A percentile compares a stretch with the other conserved stretches of the same genome.
phyloP scores from a whole-genome alignment of 53 echinoderm and acorn worm genomes.

The Luidia sarsii region DNA sequence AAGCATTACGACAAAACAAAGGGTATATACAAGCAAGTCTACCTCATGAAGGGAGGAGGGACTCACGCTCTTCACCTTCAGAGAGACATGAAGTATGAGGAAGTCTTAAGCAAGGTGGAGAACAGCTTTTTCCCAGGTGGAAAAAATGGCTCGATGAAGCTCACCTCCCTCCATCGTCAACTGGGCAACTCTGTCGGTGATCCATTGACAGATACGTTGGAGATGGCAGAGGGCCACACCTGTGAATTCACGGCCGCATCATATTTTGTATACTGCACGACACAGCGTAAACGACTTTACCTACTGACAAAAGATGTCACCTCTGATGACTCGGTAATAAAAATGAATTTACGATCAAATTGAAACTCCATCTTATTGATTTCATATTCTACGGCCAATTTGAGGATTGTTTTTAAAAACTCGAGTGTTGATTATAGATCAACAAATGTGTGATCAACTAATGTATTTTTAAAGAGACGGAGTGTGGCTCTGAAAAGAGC shows the following conservation, averaged over 20 bases:
- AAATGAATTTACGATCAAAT: too few species aligned
- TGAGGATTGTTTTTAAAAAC: too few species aligned
- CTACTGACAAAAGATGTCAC: background rate
- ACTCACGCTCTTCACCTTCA: background rate
- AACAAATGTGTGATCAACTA: too few species aligned
- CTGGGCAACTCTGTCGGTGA: constrained; percentile 7
- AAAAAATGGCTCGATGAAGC: background rate
- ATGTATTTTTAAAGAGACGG: too few species aligned
- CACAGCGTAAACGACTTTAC: background rate
- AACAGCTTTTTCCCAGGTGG: background rate
- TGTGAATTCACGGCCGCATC: background rate
- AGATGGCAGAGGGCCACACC: background rate
- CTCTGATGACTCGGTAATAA: background rate
- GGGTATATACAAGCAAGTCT: background rate
- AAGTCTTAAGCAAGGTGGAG: background rate
- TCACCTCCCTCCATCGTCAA: background rate
- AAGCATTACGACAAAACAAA: background rate
- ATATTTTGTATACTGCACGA: background rate
- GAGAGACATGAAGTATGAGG: background rate
- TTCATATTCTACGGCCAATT: too few species aligned
- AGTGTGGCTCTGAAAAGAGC: too few species aligned
- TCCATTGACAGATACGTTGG: background rate
- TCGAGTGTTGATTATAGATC: too few species aligned
- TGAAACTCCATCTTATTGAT: too few species aligned
- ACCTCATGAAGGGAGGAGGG: background rate